Evolutionary conservation across 2,888 invertebrate species (phyloP).

Genomic region (Strigamia transsilvanica): DNA sequence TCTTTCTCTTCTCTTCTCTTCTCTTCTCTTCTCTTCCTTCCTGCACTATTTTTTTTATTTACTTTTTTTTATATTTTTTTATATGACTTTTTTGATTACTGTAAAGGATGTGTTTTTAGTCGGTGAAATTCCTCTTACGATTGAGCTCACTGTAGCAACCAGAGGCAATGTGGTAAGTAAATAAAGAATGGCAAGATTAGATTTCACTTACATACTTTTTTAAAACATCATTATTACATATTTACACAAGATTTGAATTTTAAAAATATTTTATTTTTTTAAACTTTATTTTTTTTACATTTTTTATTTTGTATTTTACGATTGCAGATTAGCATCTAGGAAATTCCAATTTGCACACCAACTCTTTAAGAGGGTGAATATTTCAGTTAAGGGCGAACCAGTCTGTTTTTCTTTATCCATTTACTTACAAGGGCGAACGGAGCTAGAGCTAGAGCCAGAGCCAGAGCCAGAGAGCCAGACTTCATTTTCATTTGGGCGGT

Average conservation of each 20-base stretch:
- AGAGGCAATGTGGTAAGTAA: neutral
- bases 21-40: slow-evolving; percentile 13
- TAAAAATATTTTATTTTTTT: too few relatives aligned
- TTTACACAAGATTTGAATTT: neutral
- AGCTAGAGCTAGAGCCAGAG: too few relatives aligned
- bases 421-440: slow-evolving; percentile 19
- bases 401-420: slow-evolving; percentile 28
- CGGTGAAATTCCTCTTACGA: neutral
- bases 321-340: neutral
- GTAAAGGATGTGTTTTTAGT: slow-evolving; percentile 9
- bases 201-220: slow-evolving; percentile 1
- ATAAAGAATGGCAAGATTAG: slow-evolving; percentile 9
- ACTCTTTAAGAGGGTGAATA: slow-evolving; percentile 22
- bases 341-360: neutral
- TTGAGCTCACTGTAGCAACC: slow-evolving; percentile 1
- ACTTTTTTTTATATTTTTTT: neutral
- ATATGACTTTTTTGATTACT: neutral
- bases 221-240: neutral
- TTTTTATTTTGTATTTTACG: neutral
- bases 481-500: neutral
- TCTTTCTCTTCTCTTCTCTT: slow-evolving; percentile 3
- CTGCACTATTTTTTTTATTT: neutral
- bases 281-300: neutral
- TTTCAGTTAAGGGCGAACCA: slow-evolving; percentile 20
- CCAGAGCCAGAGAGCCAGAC: neutral